phyloP scores from a whole-genome alignment of 1,140 invertebrate genomes.

The Magallana angulata region DNA sequence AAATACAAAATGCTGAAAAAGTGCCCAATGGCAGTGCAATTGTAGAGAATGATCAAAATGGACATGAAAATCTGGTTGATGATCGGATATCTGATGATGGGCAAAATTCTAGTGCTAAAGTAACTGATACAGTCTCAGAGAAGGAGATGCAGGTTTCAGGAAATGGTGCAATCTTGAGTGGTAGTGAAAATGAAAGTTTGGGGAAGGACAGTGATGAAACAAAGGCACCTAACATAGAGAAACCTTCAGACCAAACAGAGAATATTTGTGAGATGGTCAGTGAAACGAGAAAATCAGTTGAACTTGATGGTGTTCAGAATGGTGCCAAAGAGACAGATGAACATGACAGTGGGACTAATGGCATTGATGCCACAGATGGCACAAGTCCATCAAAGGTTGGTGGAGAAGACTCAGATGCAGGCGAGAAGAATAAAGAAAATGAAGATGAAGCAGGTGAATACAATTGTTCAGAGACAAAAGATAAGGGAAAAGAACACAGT shows the following conservation, averaged over 20 bases:
- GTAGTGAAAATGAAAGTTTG: neutral
- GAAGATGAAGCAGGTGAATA: neutral
- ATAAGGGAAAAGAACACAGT: neutral
- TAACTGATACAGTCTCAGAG: neutral
- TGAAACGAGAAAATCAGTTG: neutral
- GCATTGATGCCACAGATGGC: neutral
- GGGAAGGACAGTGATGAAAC: neutral
- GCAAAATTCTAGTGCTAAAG: neutral
- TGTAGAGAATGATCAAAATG: neutral
- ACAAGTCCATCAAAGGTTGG: neutral
- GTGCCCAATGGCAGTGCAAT: neutral
- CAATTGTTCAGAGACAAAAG: neutral
- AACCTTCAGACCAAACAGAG: neutral
- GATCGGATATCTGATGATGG: neutral
- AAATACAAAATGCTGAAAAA: neutral
- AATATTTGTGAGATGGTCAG: neutral
- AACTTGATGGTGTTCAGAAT: neutral
- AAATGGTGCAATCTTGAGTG: neutral
- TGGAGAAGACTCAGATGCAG: neutral
- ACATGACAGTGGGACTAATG: neutral
- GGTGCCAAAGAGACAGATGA: neutral
- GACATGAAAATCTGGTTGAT: neutral
- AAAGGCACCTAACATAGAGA: neutral
- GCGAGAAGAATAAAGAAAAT: neutral
- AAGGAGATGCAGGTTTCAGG: neutral